Evolutionary conservation across 2,888 invertebrate genomes (phyloP).

Genomic region (Ceramica pisi): DNA sequence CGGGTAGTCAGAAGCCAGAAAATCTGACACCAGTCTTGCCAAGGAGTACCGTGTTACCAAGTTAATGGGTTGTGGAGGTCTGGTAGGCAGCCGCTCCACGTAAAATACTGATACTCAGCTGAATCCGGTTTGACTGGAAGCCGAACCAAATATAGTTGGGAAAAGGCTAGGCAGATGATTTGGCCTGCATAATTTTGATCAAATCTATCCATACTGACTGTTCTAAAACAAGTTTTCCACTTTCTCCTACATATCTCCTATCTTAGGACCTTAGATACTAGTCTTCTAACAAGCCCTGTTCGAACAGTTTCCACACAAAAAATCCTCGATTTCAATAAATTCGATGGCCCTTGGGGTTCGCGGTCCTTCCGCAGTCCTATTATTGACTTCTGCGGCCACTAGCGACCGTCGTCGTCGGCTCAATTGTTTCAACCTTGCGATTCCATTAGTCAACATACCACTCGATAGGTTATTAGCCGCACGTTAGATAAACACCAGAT

Average conservation of each 20-base stretch:
- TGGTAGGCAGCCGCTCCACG: too few species aligned
- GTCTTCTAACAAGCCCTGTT: slow-evolving; percentile 14
- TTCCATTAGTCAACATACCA: slow-evolving; percentile 76
- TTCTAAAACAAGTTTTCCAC: slow-evolving; percentile 5
- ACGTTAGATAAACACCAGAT: slow-evolving; percentile 65
- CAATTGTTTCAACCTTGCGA: slow-evolving; percentile 87
- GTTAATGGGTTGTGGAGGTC: too few species aligned
- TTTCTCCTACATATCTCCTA: slow-evolving; percentile 3
- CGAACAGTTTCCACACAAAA: slow-evolving; percentile 5
- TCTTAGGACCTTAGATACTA: not conserved
- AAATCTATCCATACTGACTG: not conserved
- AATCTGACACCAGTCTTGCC: too few species aligned
- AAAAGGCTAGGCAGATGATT: too few species aligned
- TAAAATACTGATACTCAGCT: too few species aligned
- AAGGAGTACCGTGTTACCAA: too few species aligned
- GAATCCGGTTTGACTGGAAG: too few species aligned
- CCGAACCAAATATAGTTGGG: too few species aligned
- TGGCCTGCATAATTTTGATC: not conserved
- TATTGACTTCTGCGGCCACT: slow-evolving; percentile 58
- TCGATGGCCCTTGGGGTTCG: slow-evolving; percentile 21
- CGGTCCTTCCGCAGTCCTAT: slow-evolving; percentile 33
- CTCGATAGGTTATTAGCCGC: slow-evolving; percentile 71
- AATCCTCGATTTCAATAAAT: slow-evolving; percentile 22
- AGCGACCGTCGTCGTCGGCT: slow-evolving; percentile 72
- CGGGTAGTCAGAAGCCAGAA: too few species aligned